phyloP scores from a whole-genome alignment of 2,113 vertebrate genomes.

The Actenoides hombroni region DNA sequence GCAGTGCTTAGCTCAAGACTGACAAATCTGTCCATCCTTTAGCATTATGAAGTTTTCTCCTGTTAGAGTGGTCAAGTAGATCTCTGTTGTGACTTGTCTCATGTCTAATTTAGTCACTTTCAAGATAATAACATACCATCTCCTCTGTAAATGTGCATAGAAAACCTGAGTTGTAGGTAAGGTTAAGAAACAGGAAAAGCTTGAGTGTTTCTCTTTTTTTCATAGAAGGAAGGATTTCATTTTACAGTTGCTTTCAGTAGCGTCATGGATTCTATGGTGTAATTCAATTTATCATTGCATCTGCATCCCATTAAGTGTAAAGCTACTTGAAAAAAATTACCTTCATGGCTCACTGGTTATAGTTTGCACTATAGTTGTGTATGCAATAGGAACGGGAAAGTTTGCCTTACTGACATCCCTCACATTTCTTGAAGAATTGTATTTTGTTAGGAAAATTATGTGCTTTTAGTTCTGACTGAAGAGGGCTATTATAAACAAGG shows the following conservation, averaged over 20 bases:
- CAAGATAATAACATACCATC: background rate
- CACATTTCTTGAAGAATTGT: background rate
- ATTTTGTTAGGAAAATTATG: background rate
- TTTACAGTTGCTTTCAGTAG: background rate
- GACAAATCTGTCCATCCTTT: background rate
- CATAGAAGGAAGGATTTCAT: background rate
- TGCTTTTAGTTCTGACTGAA: background rate
- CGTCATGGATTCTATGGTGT: background rate
- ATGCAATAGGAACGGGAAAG: background rate
- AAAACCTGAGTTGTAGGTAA: background rate
- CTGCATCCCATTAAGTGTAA: background rate
- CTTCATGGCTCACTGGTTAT: background rate
- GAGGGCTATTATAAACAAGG: background rate
- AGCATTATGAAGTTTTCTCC: background rate
- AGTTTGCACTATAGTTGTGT: background rate
- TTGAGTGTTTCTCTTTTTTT: background rate
- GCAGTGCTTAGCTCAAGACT: background rate
- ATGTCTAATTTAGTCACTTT: background rate
- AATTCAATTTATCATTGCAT: background rate
- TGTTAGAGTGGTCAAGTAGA: rapidly evolving
- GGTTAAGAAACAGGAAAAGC: background rate
- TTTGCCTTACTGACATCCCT: background rate
- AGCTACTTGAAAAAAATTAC: background rate
- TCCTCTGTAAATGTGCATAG: background rate
- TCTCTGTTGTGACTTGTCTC: background rate